A percentile compares a stretch with the other conserved stretches of the same genome.
Evolutionary conservation across 1,140 invertebrate species (phyloP).

Genomic region (Ctenoplectra terminalis): DNA sequence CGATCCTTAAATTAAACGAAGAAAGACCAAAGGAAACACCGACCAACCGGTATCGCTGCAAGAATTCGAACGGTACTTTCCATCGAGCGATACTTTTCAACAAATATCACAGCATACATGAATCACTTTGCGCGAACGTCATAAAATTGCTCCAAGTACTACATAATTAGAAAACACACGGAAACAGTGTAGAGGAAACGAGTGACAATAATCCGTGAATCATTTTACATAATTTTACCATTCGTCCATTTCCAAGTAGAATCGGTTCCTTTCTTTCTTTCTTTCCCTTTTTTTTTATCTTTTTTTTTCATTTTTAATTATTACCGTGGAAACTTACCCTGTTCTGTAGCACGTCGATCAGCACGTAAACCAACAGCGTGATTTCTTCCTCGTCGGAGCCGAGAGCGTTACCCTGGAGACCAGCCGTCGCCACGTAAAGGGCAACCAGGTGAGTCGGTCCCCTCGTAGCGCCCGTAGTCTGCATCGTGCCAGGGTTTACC

Average conservation of each 20-base stretch:
- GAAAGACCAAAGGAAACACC: too few relatives aligned
- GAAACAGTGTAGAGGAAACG: background rate
- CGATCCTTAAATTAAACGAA: background rate
- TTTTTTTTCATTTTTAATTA: background rate
- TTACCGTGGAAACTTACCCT: conserved; percentile 87
- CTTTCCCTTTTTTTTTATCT: too few relatives aligned
- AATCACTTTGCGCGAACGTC: background rate
- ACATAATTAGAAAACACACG: background rate
- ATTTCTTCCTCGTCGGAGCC: conserved; percentile 98
- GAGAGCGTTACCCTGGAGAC: conserved; percentile 93
- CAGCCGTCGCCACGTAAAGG: conserved; percentile 94
- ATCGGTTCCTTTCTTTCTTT: too few relatives aligned
- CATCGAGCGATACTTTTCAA: background rate
- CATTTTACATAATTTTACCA: background rate
- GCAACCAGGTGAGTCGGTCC: conserved; percentile 92
- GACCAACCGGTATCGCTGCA: background rate
- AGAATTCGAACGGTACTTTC: background rate
- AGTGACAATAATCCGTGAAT: background rate
- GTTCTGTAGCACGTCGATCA: conserved; percentile 93
- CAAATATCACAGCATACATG: background rate
- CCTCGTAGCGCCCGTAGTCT: conserved; percentile 80
- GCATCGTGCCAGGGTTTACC: conserved; percentile 67
- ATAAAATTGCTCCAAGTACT: too few relatives aligned
- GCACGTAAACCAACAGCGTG: conserved; percentile 94
- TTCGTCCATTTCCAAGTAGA: too few relatives aligned